Evolutionary conservation across 2,113 vertebrate species (phyloP).

Genomic region (Catharus minimus): DNA sequence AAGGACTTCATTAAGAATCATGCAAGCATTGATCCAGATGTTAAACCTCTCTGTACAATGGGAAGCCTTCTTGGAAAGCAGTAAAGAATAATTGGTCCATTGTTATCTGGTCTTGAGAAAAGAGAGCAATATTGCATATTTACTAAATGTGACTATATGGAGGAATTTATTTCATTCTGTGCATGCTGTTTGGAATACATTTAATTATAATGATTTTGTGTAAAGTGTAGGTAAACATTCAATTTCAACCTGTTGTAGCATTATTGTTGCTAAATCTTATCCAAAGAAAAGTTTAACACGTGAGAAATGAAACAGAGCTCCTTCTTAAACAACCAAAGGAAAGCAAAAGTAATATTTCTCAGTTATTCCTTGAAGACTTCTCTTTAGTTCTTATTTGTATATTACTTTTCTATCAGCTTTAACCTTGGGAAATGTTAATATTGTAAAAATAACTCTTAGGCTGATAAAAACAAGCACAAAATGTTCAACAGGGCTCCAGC

Average conservation of each 20-base stretch:
- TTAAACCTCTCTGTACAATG: constrained; percentile 12
- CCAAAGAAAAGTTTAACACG: not conserved
- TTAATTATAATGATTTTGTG: not conserved
- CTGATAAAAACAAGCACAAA: not conserved
- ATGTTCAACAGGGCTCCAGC: not conserved
- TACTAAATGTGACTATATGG: not conserved
- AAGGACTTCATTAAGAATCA: constrained; percentile 49
- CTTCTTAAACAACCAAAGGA: not conserved
- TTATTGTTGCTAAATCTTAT: not conserved
- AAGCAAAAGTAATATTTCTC: not conserved
- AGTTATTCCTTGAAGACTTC: not conserved
- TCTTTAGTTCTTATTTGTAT: not conserved
- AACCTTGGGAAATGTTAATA: not conserved
- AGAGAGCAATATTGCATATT: not conserved
- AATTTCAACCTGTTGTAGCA: not conserved
- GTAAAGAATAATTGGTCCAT: constrained; percentile 20
- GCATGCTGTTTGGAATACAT: not conserved
- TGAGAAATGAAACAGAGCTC: not conserved
- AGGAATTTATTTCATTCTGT: not conserved
- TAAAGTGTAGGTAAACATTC: constrained; percentile 10
- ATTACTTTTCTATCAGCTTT: not conserved
- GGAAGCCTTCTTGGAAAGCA: not conserved
- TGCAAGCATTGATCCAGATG: constrained; percentile 51
- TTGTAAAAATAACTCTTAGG: not conserved
- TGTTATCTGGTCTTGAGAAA: not conserved